These are phyloP conservation scores for Heliconius sara DNA, from an alignment of 2,888 invertebrate species.

Conservation along the genomic window DNA sequence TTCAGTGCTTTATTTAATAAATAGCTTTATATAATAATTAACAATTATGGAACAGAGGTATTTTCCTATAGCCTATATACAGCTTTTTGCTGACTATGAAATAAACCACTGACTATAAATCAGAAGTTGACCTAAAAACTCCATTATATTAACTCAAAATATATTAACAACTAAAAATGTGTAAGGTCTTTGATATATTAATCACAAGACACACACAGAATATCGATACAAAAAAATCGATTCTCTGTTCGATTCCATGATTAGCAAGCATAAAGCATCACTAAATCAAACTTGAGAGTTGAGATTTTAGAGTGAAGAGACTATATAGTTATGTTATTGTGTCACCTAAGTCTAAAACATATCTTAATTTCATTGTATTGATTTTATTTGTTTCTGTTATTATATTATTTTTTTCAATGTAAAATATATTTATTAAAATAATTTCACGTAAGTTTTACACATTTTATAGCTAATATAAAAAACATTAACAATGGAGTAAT, in stretches of 20 bases:
- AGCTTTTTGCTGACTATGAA: too few species aligned
- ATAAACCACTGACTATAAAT: too few species aligned
- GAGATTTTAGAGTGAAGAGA: background rate
- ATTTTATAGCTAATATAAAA: background rate
- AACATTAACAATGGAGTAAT: background rate
- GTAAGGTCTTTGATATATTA: too few species aligned
- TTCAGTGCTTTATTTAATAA: too few species aligned
- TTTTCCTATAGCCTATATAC: too few species aligned
- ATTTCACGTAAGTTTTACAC: constrained; percentile 3
- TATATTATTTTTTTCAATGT: constrained; percentile 1
- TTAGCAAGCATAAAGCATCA: background rate
- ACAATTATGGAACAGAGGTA: too few species aligned
- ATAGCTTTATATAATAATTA: too few species aligned
- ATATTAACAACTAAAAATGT: too few species aligned
- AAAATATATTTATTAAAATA: background rate
- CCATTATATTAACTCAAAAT: too few species aligned
- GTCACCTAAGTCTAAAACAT: constrained; percentile 16
- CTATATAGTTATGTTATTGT: constrained; percentile 28
- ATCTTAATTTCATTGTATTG: constrained; percentile 18
- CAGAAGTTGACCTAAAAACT: too few species aligned
- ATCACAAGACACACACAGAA: background rate
- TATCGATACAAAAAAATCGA: constrained; percentile 9
- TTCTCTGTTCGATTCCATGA: background rate
- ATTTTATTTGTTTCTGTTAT: constrained; percentile 12
- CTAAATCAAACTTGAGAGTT: background rate